These are phyloP conservation scores for Girardinichthys multiradiatus DNA, from an alignment of 2,113 vertebrate species.

Conservation along the genomic window DNA sequence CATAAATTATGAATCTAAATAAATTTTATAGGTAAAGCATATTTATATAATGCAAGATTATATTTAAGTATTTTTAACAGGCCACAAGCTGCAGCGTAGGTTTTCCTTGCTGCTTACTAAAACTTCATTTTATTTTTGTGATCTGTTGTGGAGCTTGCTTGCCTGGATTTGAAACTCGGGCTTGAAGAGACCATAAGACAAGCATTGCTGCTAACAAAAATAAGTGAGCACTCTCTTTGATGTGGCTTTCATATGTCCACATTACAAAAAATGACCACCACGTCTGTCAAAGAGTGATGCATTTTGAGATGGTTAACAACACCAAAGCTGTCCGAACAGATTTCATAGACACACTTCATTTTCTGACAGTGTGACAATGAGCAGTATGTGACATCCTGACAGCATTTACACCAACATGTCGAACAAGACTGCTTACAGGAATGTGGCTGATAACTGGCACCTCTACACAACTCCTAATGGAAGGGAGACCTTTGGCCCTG, in stretches of 20 bases:
- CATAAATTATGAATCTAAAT: background rate
- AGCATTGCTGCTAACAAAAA: background rate
- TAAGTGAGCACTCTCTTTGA: constrained; percentile 46
- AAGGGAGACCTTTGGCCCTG: constrained; percentile 10
- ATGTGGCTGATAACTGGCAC: constrained; percentile 34
- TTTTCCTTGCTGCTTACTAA: background rate
- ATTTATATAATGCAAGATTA: background rate
- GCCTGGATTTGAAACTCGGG: constrained; percentile 14
- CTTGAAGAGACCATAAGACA: constrained; percentile 24
- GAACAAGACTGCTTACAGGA: constrained; percentile 48
- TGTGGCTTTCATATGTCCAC: constrained; percentile 23
- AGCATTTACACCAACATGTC: constrained; percentile 55
- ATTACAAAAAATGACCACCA: constrained; percentile 32
- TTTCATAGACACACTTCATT: constrained; percentile 59
- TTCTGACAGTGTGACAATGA: constrained; percentile 58
- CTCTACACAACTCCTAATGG: constrained; percentile 8
- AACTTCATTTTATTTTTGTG: constrained; percentile 12
- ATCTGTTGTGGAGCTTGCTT: constrained; percentile 4
- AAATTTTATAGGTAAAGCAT: background rate
- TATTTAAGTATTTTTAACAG: background rate
- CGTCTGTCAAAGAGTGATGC: constrained; percentile 51
- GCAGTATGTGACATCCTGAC: constrained; percentile 63
- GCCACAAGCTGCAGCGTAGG: background rate
- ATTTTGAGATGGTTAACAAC: constrained; percentile 67
- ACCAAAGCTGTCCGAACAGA: constrained; percentile 71